Base-by-base conservation (phyloP, 2,113 vertebrate genomes). In the Hystrix cristata region DNA sequence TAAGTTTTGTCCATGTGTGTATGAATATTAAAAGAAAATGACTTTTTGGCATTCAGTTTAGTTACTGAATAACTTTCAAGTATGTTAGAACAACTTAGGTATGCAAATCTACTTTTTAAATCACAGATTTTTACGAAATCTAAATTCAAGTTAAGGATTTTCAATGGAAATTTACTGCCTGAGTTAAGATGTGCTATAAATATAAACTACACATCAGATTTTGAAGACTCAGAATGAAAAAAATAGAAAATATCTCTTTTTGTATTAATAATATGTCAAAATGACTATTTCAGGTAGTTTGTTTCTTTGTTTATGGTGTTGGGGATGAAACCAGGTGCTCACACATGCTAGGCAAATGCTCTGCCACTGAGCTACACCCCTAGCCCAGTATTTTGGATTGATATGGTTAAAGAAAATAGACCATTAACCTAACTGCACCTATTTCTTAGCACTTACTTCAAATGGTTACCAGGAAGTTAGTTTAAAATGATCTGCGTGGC, bases 211-310 rank as follows among this genome's bases (percentile, higher is more conserved):
- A 82, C 15, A 38, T 10, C n/a, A 89, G 29, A 84, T 80, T 97
- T 79, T 92, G 55, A 96, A 94, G 74, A 85, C 60, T 93, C 38
- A 5, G 11, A 88, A 89, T 95, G 21, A 72, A 84, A 64, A 67
- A 72, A 67, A n/a, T 5, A 16, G 79, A 46, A 74, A 88, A 65
- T 43, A 62, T 46, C 43, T 55, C 5, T 31, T 94, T 94, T 83
- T 80, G 43, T 65, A 67, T 91, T 71, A 85, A 64, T 71, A 43
- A 38, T 29, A 96, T 31, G 8, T 71, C 57, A 95, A 94, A 90
- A 67, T 64, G 81, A 55, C 16, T 13, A 74, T 69, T 60, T 92
- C 34, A 13, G 80, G 21, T 34, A 3, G 19, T 71, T 51, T 21
- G 48, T 57, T 67, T 51, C 43, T 51, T 16, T 23, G 8, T 27